Evolutionary conservation across 2,888 invertebrate genomes (phyloP).

Genomic region (Aleiodes alternator): DNA sequence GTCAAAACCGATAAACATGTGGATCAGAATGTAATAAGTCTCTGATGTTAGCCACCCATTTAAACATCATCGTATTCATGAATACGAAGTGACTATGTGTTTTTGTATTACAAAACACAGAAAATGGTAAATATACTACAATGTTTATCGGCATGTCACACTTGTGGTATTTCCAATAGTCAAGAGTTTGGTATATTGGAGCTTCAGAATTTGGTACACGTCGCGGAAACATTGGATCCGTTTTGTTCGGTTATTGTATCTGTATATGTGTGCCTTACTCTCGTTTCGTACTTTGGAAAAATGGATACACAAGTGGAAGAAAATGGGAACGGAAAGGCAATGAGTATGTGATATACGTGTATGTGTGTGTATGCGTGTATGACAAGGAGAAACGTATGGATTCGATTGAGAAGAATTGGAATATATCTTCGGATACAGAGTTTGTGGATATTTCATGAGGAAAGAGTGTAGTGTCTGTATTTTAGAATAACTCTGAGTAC

Average conservation of each 20-base stretch:
- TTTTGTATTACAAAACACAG: not conserved
- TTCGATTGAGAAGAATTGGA: slow-evolving; percentile 2
- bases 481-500: too few relatives aligned
- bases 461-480: not conserved
- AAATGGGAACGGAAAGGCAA: slow-evolving; percentile 30
- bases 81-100: not conserved
- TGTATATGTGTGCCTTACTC: slow-evolving; percentile 20
- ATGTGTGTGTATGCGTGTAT: not conserved
- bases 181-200: slow-evolving; percentile 42
- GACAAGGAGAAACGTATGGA: slow-evolving; percentile 23
- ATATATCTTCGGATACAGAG: not conserved
- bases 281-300: slow-evolving; percentile 35
- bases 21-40: slow-evolving; percentile 1
- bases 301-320: slow-evolving; percentile 15
- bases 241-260: slow-evolving; percentile 20
- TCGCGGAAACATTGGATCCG: slow-evolving; percentile 37
- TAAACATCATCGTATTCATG: not conserved
- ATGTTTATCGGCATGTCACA: slow-evolving; percentile 8
- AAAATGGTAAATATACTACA: slow-evolving; percentile 21
- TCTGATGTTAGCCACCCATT: not conserved
- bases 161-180: slow-evolving; percentile 45
- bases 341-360: not conserved
- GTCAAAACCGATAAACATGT: not conserved
- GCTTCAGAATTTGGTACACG: slow-evolving; percentile 39
- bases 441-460: not conserved